Percentiles rank a stretch among this genome's conserved stretches.
Evolutionary conservation across 2,113 vertebrate genomes (phyloP).

Genomic region (Odocoileus virginianus): DNA sequence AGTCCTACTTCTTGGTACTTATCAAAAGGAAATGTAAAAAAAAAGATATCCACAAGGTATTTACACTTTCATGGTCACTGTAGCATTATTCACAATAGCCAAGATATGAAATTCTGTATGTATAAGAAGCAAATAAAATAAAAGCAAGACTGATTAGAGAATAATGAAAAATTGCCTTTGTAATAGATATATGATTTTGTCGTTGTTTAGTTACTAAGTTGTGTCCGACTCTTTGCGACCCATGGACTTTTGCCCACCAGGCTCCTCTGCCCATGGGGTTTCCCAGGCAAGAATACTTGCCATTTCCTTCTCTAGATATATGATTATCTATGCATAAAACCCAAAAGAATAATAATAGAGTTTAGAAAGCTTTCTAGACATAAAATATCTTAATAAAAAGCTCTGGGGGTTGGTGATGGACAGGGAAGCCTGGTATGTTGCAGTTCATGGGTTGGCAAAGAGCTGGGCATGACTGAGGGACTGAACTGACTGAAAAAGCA

Average conservation of each 20-base stretch:
- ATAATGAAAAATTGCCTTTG: background rate
- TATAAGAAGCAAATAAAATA: background rate
- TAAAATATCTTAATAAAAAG: background rate
- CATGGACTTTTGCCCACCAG: background rate
- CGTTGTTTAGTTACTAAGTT: background rate
- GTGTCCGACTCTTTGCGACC: background rate
- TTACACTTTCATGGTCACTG: background rate
- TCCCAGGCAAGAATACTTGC: background rate
- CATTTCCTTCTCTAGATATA: background rate
- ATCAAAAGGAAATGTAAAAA: background rate
- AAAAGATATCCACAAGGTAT: background rate
- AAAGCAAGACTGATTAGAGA: background rate
- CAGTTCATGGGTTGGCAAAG: background rate
- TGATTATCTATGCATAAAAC: background rate
- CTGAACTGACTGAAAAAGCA: background rate
- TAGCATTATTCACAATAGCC: background rate
- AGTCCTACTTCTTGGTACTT: background rate
- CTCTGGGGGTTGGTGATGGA: background rate
- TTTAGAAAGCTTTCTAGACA: background rate
- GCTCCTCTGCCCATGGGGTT: background rate
- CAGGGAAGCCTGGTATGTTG: background rate
- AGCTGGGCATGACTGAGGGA: fast-evolving
- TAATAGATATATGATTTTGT: background rate
- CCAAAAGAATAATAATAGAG: background rate
- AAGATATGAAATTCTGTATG: background rate